These are phyloP conservation scores for Synanceia verrucosa DNA, from an alignment of 2,797 vertebrate genomes.

Conservation along the genomic window DNA sequence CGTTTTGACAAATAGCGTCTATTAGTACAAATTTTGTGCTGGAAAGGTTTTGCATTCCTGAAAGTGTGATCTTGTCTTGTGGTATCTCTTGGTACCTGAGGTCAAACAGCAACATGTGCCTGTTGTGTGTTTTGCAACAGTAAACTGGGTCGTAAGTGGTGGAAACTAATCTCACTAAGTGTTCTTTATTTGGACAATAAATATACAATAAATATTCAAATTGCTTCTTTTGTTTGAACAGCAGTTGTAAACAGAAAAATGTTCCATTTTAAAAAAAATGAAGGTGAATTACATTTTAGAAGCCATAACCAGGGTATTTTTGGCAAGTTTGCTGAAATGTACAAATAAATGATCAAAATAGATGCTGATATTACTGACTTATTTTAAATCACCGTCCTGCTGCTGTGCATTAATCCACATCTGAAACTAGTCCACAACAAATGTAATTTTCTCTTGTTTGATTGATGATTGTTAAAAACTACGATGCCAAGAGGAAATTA, in stretches of 20 bases:
- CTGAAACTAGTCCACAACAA: not conserved
- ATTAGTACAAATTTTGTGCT: slow-evolving; percentile 26
- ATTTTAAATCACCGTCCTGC: not conserved
- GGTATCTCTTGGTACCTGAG: not conserved
- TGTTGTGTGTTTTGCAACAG: not conserved
- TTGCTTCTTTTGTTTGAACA: too few relatives aligned
- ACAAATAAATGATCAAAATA: not conserved
- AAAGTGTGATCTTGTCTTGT: slow-evolving; percentile 7
- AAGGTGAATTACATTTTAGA: not conserved
- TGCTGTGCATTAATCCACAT: not conserved
- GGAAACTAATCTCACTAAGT: not conserved
- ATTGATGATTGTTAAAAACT: not conserved
- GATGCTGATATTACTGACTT: too few relatives aligned
- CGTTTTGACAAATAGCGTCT: slow-evolving; percentile 21
- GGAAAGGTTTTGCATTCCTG: slow-evolving; percentile 33
- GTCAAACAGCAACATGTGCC: not conserved
- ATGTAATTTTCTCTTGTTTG: not conserved
- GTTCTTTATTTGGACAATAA: not conserved
- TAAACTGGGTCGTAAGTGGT: not conserved
- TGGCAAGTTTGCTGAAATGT: not conserved
- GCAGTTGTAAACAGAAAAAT: too few relatives aligned
- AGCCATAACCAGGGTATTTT: not conserved
- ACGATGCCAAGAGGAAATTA: not conserved
- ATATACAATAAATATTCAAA: too few relatives aligned
- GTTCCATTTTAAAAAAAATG: too few relatives aligned